Evolutionary conservation across 2,113 vertebrate genomes (phyloP), one percentile per base, ranked within the genome.

Genomic region (Tetrao urogallus): DNA sequence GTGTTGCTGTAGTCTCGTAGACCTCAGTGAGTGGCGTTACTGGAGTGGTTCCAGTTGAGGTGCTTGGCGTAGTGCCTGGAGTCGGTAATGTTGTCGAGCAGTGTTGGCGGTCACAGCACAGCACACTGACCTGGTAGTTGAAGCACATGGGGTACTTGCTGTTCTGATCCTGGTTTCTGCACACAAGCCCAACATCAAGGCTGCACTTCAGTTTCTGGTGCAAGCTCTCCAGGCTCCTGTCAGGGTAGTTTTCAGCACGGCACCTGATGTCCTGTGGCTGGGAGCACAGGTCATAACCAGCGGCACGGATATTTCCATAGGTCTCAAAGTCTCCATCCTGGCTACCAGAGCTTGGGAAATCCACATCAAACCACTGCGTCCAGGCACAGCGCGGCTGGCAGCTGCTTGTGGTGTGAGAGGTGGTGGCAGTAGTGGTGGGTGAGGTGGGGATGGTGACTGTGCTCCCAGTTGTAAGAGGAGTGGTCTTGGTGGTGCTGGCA

Each of bases 361-460:
- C 92, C 40, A 90, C 30, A 0, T 97, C 82, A 13, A 95, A 96
- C 97, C 97, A 97, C 8, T 94, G 69, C 0, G 97, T 97, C 97
- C 97, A 97, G n/a, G 70, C 36, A 24, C 97, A 97, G 5, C 1
- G 64, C 11, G 34, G 82, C 7, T 69, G 61, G 1, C 97, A 97
- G 28, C 1, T 12, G 3, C 30, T 38, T 0, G 48, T 9, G 48
- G 48, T 8, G 9, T 8, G 38, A 9, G 52, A 19, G 22, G 32
- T 45, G n/a, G 34, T 42, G 21, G 30, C 4, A 13, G 14, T 65
- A 9, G 32, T 12, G 28, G 13, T 5, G 2, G 13, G 5, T 19
- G 34, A 7, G 13, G 6, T 9, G 10, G 27, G n/a, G n/a, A n/a
- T n/a, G n/a, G n/a, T n/a, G n/a, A n/a, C n/a, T n/a, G n/a, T n/a